phyloP scores from a whole-genome alignment of 2,113 vertebrate species.

The Rhineura floridana region DNA sequence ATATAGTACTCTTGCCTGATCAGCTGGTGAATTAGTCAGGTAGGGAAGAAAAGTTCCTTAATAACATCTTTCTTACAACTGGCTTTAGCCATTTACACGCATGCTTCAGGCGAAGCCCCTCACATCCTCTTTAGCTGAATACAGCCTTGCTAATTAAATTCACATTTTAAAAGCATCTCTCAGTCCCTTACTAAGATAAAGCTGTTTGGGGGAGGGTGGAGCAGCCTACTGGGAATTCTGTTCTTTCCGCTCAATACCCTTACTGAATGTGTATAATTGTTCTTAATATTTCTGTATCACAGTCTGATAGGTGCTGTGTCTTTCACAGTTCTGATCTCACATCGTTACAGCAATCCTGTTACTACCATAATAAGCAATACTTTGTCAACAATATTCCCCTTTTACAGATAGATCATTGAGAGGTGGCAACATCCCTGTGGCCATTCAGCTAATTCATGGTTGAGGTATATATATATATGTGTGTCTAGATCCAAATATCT shows the following conservation, averaged over 20 bases:
- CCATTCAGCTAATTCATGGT: too few relatives aligned
- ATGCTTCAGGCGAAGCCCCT: background rate
- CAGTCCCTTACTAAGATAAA: background rate
- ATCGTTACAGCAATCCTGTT: background rate
- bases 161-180: background rate
- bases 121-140: background rate
- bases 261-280: background rate
- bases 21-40: background rate
- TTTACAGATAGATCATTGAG: background rate
- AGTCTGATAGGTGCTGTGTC: background rate
- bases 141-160: background rate
- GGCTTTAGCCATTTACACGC: background rate
- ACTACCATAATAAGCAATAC: too few relatives aligned
- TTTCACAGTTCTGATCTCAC: background rate
- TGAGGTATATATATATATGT: too few relatives aligned
- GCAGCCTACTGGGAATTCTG: background rate
- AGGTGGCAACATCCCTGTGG: background rate
- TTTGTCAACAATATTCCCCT: background rate
- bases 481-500: too few relatives aligned
- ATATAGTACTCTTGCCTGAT: background rate
- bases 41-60: slow-evolving; percentile 15
- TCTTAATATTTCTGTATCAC: background rate
- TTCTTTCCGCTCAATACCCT: background rate
- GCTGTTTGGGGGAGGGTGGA: background rate
- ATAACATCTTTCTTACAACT: background rate